Percentiles rank a stretch among this genome's conserved stretches.
These are phyloP conservation scores for Varanus komodoensis DNA, from an alignment of 2,113 vertebrate species.

Conservation along the genomic window DNA sequence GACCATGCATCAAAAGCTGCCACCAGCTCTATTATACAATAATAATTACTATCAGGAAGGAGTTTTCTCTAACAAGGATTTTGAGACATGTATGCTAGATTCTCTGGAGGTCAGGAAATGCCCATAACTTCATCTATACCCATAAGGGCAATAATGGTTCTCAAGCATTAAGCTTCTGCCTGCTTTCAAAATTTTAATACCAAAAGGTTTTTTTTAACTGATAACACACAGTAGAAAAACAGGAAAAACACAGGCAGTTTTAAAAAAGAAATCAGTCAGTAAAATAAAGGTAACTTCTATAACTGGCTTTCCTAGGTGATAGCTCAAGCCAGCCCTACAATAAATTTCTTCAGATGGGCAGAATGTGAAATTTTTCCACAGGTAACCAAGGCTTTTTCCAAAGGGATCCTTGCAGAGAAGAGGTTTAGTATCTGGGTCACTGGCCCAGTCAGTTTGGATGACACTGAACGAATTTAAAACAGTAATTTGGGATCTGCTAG, in stretches of 20 bases:
- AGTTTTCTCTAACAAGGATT: not conserved
- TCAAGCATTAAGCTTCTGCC: not conserved
- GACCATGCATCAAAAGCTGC: not conserved
- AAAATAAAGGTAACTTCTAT: not conserved
- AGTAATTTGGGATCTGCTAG: not conserved
- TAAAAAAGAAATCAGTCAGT: not conserved
- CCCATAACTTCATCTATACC: not conserved
- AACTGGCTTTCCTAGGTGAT: not conserved
- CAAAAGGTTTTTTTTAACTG: not conserved
- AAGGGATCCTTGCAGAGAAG: not conserved
- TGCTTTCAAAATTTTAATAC: too few species aligned
- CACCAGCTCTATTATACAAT: not conserved
- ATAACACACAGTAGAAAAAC: not conserved
- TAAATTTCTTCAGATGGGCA: not conserved
- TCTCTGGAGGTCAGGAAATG: not conserved
- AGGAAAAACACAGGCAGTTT: not conserved
- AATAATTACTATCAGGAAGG: not conserved
- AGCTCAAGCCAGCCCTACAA: not conserved
- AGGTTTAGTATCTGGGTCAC: not conserved
- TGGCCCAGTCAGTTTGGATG: not conserved
- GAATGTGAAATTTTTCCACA: not conserved
- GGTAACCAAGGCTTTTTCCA: not conserved
- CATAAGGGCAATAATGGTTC: not conserved
- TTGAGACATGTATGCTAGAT: not conserved
- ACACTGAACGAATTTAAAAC: not conserved